These are phyloP conservation scores for Colistium nudipinnis DNA, from an alignment of 2,113 vertebrate genomes.

Conservation along the genomic window DNA sequence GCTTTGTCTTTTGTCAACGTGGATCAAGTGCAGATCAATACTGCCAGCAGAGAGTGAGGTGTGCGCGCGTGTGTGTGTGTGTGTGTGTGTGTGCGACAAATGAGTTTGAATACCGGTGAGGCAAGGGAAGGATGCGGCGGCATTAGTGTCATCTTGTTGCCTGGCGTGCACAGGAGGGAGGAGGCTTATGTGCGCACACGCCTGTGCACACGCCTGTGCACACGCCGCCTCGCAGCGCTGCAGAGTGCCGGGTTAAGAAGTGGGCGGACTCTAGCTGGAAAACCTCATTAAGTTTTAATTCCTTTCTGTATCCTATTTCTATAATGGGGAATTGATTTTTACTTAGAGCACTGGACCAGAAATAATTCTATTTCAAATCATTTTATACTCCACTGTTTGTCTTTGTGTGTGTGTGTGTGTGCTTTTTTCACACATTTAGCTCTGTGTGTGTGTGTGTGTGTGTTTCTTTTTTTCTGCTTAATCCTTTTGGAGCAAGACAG, in stretches of 20 bases:
- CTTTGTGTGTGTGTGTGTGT: slow-evolving; percentile 38
- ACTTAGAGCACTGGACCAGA: slow-evolving; percentile 78
- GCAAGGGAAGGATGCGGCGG: slow-evolving; percentile 50
- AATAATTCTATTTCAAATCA: slow-evolving; percentile 83
- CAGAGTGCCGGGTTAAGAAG: slow-evolving; percentile 53
- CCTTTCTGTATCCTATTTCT: slow-evolving; percentile 82
- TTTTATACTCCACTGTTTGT: slow-evolving; percentile 67
- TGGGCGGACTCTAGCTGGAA: slow-evolving; percentile 75
- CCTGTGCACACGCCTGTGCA: slow-evolving; percentile 5
- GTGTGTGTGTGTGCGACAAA: slow-evolving; percentile 23
- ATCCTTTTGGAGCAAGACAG: slow-evolving; percentile 35
- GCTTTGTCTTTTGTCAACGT: slow-evolving; percentile 73
- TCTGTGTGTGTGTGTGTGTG: slow-evolving; percentile 29
- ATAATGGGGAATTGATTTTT: slow-evolving; percentile 83
- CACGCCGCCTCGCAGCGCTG: slow-evolving; percentile 34
- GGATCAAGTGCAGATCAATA: slow-evolving; percentile 74
- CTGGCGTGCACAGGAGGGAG: slow-evolving; percentile 10
- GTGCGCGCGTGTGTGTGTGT: slow-evolving; percentile 1
- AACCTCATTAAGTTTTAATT: slow-evolving; percentile 85
- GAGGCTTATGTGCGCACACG: slow-evolving; percentile 28
- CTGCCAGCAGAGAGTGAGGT: slow-evolving; percentile 38
- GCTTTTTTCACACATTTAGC: slow-evolving; percentile 16
- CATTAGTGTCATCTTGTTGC: slow-evolving; percentile 57
- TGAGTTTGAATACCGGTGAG: slow-evolving; percentile 62
- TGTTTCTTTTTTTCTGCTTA: slow-evolving; percentile 48